Conservation (phyloP, 2,888 invertebrate genomes). For the Diaperis boleti region DNA sequence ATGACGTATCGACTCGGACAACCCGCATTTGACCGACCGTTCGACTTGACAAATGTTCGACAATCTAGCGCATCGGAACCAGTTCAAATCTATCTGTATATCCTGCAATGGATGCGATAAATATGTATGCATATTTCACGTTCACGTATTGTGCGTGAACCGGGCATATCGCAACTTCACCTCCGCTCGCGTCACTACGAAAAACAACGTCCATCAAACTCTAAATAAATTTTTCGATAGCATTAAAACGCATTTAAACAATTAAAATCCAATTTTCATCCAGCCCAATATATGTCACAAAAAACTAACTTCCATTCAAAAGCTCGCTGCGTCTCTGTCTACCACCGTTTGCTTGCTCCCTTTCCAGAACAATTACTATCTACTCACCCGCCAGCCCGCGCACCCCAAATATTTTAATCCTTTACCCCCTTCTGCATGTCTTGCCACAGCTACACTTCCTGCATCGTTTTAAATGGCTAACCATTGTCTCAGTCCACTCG, state of each 20-base stretch:
- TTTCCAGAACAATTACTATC: constrained; percentile 36
- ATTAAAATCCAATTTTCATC: constrained; percentile 42
- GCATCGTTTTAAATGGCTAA: constrained; percentile 22
- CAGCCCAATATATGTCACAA: constrained; percentile 35
- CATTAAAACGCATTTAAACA: constrained; percentile 39
- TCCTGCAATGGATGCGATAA: constrained; percentile 50
- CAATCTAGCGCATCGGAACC: constrained; percentile 54
- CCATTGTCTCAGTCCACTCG: constrained; percentile 25
- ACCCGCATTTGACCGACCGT: constrained; percentile 59
- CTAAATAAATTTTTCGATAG: constrained; percentile 39
- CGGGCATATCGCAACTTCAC: constrained; percentile 25
- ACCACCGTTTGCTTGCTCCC: constrained; percentile 16
- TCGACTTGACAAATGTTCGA: constrained; percentile 61
- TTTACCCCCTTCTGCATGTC: constrained; percentile 18
- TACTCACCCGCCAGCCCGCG: constrained; percentile 20
- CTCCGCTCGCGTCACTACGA: constrained; percentile 8
- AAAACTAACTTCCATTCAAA: constrained; percentile 38
- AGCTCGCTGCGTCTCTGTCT: constrained; percentile 16
- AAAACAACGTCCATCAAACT: constrained; percentile 27
- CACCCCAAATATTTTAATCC: constrained; percentile 30
- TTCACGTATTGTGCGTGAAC: constrained; percentile 38
- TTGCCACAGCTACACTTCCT: constrained; percentile 21
- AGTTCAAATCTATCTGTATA: constrained; percentile 48
- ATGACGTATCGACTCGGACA: constrained; percentile 66
- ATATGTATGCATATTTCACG: constrained; percentile 48